Percentiles rank a stretch among this genome's conserved stretches.
These are phyloP conservation scores for Chrysogorgia sp. DNA, from an alignment of 92 coral and sea anemone genomes.

Conservation along the genomic window DNA sequence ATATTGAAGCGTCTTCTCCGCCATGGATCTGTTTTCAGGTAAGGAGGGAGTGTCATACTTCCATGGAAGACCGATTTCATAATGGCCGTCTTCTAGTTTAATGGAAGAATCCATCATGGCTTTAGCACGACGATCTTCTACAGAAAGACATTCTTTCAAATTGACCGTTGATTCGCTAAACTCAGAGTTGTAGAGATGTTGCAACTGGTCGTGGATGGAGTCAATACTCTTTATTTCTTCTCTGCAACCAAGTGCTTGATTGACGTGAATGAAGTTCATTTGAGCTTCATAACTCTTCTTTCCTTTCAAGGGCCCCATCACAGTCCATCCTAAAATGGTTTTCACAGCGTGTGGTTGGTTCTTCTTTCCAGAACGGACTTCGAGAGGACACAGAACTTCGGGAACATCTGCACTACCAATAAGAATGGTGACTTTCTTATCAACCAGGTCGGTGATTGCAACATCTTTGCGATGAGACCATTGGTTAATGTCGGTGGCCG, in stretches of 20 bases:
- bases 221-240: conserved; percentile 37
- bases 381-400: conserved; percentile 56
- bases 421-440: conserved; percentile 54
- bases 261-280: conserved; percentile 53
- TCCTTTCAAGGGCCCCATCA: conserved; percentile 50
- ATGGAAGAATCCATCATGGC: conserved; percentile 43
- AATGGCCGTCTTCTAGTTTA: conserved; percentile 57
- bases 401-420: conserved; percentile 52
- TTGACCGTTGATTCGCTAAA: conserved; percentile 53
- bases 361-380: conserved; percentile 31
- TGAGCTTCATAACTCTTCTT: conserved; percentile 44
- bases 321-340: conserved; percentile 51
- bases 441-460: conserved; percentile 43
- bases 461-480: conserved; percentile 56
- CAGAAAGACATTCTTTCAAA: conserved; percentile 56
- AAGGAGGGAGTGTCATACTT: not conserved
- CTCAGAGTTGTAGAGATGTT: conserved; percentile 58
- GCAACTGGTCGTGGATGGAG: conserved; percentile 46
- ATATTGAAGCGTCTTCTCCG: conserved; percentile 33
- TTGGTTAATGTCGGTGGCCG: conserved; percentile 50
- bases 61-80: conserved; percentile 62
- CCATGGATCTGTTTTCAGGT: conserved; percentile 54
- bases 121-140: conserved; percentile 54
- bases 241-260: conserved; percentile 63
- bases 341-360: conserved; percentile 42